Percentiles rank a stretch among this genome's conserved stretches.
These are phyloP conservation scores for Acromyrmex echinatior DNA, from an alignment of 1,140 invertebrate species.

Conservation along the genomic window DNA sequence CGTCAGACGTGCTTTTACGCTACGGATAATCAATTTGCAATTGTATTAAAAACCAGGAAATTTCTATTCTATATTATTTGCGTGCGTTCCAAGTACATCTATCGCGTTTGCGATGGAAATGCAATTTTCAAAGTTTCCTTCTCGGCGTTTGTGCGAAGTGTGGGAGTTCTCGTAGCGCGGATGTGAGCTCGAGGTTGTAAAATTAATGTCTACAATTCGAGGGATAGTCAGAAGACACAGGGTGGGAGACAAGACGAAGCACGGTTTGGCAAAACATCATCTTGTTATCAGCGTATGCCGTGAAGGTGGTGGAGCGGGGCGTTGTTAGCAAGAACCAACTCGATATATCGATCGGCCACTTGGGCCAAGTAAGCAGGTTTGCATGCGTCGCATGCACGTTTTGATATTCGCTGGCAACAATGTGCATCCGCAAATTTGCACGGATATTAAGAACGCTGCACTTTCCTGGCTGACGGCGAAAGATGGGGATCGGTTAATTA, in stretches of 20 bases:
- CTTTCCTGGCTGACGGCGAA: constrained; percentile 53
- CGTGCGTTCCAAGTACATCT: background rate
- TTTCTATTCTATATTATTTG: background rate
- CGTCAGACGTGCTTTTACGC: background rate
- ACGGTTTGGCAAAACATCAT: constrained; percentile 78
- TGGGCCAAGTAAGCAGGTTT: constrained; percentile 63
- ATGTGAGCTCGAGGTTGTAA: constrained; percentile 58
- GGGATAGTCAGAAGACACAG: constrained; percentile 46
- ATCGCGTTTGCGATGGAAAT: background rate
- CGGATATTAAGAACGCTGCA: constrained; percentile 62
- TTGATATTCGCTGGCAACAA: constrained; percentile 54
- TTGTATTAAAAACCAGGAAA: constrained; percentile 1
- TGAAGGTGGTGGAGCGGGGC: constrained; percentile 70
- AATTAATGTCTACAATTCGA: constrained; percentile 80
- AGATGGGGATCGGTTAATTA: constrained; percentile 60
- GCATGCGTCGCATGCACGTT: constrained; percentile 61
- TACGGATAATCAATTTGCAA: background rate
- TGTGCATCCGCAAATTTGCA: constrained; percentile 65
- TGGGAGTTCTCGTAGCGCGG: background rate
- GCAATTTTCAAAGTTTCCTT: background rate
- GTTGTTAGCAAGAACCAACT: constrained; percentile 75
- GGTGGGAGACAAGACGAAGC: constrained; percentile 63
- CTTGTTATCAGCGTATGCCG: constrained; percentile 82
- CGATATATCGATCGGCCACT: constrained; percentile 82
- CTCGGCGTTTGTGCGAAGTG: background rate